These are phyloP conservation scores for Dyspetes luteomarginatus DNA, from an alignment of 2,888 invertebrate genomes.

Conservation along the genomic window DNA sequence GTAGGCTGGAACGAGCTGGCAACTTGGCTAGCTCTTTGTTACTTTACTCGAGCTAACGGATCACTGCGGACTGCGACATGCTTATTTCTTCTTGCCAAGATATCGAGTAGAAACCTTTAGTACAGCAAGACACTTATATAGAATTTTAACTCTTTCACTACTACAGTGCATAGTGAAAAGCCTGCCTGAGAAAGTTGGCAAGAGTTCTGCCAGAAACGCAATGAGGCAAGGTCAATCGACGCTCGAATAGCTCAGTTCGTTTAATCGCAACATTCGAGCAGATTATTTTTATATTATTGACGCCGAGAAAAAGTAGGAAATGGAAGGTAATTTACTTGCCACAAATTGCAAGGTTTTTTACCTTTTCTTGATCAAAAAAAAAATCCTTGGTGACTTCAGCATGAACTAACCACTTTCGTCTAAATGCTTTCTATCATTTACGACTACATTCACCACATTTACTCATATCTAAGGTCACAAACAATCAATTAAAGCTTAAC, in stretches of 20 bases:
- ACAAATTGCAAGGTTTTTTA: too few relatives aligned
- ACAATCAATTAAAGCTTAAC: too few relatives aligned
- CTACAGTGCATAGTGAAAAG: not conserved
- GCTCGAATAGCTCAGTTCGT: too few relatives aligned
- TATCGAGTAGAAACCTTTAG: not conserved
- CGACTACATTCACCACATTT: too few relatives aligned
- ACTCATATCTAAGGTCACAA: too few relatives aligned
- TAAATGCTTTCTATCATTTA: too few relatives aligned
- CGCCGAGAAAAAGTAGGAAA: too few relatives aligned
- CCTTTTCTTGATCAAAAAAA: too few relatives aligned
- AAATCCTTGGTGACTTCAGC: too few relatives aligned
- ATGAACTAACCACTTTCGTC: too few relatives aligned
- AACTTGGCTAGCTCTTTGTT: conserved; percentile 2
- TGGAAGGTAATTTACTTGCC: too few relatives aligned
- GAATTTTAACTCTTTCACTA: conserved; percentile 21
- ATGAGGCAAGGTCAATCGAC: conserved; percentile 18
- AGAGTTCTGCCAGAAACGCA: conserved; percentile 1
- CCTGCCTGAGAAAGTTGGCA: conserved; percentile 28
- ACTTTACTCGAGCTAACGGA: conserved; percentile 22
- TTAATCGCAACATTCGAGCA: not conserved
- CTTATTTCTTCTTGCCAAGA: conserved; percentile 28
- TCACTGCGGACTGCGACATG: conserved; percentile 13
- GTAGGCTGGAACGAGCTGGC: not conserved
- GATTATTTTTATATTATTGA: not conserved
- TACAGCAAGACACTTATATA: not conserved